Conservation (phyloP, 1,140 invertebrate genomes). For the Drosophila subobscura region DNA sequence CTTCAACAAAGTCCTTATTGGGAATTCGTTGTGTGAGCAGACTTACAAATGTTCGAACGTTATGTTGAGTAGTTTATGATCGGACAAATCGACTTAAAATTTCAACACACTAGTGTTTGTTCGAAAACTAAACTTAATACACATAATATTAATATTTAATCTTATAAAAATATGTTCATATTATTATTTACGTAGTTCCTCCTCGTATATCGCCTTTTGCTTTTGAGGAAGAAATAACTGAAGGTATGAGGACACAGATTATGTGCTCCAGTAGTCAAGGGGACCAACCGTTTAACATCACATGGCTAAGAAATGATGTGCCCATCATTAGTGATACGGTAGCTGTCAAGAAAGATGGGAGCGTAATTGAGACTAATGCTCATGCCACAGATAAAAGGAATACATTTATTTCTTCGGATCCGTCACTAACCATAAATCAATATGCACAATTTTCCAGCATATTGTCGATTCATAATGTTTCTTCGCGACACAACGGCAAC, state of each 20-base stretch:
- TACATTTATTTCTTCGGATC: slow-evolving; percentile 51
- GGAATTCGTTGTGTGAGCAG: no score
- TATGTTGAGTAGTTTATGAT: no score
- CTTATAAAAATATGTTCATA: slow-evolving; percentile 7
- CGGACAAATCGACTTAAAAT: no score
- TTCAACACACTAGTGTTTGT: no score
- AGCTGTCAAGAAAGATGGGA: slow-evolving; percentile 7
- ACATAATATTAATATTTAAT: no score
- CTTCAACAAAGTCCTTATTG: no score
- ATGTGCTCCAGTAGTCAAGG: slow-evolving; percentile 91
- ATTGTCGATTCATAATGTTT: slow-evolving; percentile 87
- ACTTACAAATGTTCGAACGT: no score
- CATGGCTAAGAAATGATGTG: slow-evolving; percentile 86
- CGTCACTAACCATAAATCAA: slow-evolving; percentile 79
- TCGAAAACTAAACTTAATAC: no score
- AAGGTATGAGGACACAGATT: slow-evolving; percentile 90
- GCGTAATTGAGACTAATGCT: slow-evolving; percentile 6
- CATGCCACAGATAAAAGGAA: slow-evolving; percentile 24
- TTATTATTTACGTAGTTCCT: slow-evolving; percentile 84
- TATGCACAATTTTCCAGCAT: slow-evolving; percentile 85
- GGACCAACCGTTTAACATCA: slow-evolving; percentile 89
- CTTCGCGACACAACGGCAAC: slow-evolving; percentile 87
- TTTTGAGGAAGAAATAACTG: slow-evolving; percentile 87
- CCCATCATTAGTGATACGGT: slow-evolving; percentile 55
- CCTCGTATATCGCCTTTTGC: slow-evolving; percentile 87